Base-by-base conservation (phyloP, 2,888 invertebrate species). In the Drosophila nr. perissopoda region DNA sequence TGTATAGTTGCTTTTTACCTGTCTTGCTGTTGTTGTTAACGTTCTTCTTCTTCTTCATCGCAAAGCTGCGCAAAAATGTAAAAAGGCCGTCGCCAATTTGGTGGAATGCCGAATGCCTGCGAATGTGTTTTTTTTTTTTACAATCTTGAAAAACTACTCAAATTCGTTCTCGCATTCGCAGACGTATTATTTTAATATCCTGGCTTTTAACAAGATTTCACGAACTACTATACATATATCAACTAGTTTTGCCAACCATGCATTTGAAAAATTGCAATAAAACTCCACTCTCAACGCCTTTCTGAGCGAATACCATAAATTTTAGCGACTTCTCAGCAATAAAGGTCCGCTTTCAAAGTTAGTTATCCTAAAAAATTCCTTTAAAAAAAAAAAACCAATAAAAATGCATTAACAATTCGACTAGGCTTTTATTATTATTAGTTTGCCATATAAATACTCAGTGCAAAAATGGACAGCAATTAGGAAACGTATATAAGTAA, bases 21-120 rank as follows among this genome's bases (percentile, higher is more conserved):
- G n/a, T 64, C 33, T 42, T 63, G 38, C 27, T 60, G 66, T 29
- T 68, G 38, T 29, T 73, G 48, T 46, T 74, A 38, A 34, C 72
- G 73, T 38, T 54, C 49, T 53, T 31, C 42, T 46, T 74, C 72
- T 38, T 54, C 40, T 36, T 42, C 42, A 3, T 46, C 40, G 64
- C 36, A 42, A 78, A 78, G 67, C 70, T 77, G 74, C 65, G 78
- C 78, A 75, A 78, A 79, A 75, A 75, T 78, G 65, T 60, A 72
- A 79, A 78, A 78, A 76, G 76, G 68, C 79, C 72, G 78, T 76
- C 79, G 79, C 64, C 78, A 63, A 78, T 78, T 78, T 76, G 65
- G 67, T 31, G 78, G 78, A 79, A 76, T 78, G 78, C 79, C 79
- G 78, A 79, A 68, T 78, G 76, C 36, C 46, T 69, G 63, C 53